Base-by-base conservation (phyloP, 92 coral and sea anemone species). In the Siderastrea siderea region DNA sequence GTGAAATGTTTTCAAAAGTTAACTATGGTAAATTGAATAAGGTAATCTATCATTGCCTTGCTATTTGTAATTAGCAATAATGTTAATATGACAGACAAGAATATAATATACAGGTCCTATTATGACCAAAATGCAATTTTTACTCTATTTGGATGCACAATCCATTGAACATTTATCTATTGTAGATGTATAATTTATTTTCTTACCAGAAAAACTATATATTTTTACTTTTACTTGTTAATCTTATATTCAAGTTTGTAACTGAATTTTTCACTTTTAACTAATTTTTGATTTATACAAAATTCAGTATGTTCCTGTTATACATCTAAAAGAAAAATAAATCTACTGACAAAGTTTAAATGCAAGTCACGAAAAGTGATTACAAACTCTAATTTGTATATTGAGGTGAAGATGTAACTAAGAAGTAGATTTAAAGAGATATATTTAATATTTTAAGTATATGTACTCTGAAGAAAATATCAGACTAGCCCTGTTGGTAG, bases 101-200 rank as follows among this genome's bases (percentile, higher is more conserved):
- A 68, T 16, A 68, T 70, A 81, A 48, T 67, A 71, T 73, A 9
- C 50, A 0, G 65, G 45, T 49, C 49, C 7, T 68, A 49, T 67
- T 16, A 16, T 46, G 10, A 45, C 75, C 65, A 52, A 13, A 54
- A 68, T 81, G 52, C 58, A 68, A 68, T 68, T 26, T 26, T 68
- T 45, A 45, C 52, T 47, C 60, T 45, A 7, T 15, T 11, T 81
- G 67, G 77, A 53, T 53, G 38, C 11, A 43, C 44, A 47, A 9
- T 71, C 79, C 79, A 46, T 50, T 9, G 68, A 57, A 68, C 79
- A 71, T 10, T 62, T 80, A 59, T 84, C 64, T 61, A 84, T 63
- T 26, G 7, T 72, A 73, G 80, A 84, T 60, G 73, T 84, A 71
- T 73, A 63, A 61, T 84, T 58, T 84, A 74, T 84, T 73, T 83